Conservation (phyloP, 1,140 invertebrate species). For the Batillaria attramentaria region DNA sequence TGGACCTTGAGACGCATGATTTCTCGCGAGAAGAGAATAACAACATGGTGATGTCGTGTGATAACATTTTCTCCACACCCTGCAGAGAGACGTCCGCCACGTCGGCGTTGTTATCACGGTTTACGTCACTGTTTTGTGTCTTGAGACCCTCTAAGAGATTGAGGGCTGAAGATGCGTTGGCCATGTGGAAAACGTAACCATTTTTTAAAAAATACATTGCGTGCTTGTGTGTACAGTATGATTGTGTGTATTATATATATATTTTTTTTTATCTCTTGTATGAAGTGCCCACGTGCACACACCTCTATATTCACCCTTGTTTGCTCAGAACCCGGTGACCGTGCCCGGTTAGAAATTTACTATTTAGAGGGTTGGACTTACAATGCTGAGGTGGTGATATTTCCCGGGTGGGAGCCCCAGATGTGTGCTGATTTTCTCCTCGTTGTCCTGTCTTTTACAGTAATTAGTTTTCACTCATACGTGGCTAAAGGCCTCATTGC, state of each 20-base stretch:
- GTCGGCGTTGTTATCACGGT: background rate
- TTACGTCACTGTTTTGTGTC: background rate
- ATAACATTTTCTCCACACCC: constrained; percentile 4
- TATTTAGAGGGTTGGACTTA: background rate
- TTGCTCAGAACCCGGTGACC: background rate
- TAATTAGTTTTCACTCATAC: no score
- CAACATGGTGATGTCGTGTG: background rate
- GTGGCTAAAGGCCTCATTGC: no score
- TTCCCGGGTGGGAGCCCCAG: no score
- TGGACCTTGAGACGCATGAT: background rate
- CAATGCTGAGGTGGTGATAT: no score
- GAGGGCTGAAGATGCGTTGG: constrained; percentile 9
- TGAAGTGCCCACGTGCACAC: background rate
- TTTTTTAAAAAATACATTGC: no score
- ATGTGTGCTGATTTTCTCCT: no score
- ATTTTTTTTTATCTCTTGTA: no score
- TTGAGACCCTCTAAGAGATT: background rate
- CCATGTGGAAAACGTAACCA: constrained; percentile 11
- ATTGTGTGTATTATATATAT: background rate
- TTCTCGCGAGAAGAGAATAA: background rate
- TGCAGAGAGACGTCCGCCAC: background rate
- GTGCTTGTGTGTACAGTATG: background rate
- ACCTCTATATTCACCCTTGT: background rate
- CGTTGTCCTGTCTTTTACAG: no score
- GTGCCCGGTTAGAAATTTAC: background rate